Percentiles rank a stretch among this genome's conserved stretches.
These are phyloP conservation scores for Vireo altiloquus DNA, from an alignment of 2,113 vertebrate species.

Conservation along the genomic window DNA sequence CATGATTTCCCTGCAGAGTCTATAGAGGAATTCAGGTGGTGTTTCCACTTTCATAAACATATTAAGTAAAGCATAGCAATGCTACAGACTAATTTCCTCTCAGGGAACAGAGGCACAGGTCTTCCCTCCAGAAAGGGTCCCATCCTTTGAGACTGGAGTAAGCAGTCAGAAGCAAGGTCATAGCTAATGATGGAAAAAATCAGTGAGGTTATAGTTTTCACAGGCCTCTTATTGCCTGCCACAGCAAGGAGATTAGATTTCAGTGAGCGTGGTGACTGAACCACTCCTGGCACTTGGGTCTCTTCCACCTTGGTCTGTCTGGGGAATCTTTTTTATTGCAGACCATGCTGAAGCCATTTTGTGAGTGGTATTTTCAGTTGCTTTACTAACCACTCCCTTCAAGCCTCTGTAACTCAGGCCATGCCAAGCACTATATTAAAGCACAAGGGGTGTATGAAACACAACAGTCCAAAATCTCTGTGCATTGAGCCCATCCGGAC, in stretches of 20 bases:
- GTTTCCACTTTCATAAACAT: not conserved
- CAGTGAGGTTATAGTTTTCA: slow-evolving; percentile 15
- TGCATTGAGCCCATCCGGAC: not conserved
- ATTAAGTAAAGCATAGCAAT: not conserved
- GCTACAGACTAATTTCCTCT: not conserved
- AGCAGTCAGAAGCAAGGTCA: not conserved
- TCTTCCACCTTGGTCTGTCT: not conserved
- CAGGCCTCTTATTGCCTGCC: not conserved
- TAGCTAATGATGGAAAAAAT: slow-evolving; percentile 45
- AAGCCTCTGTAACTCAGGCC: not conserved
- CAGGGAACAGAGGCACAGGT: not conserved
- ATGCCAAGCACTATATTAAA: not conserved
- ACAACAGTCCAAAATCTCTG: not conserved
- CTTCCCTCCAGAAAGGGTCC: slow-evolving; percentile 7
- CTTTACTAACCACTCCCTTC: not conserved
- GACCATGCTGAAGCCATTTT: not conserved
- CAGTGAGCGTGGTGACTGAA: not conserved
- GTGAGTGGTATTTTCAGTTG: not conserved
- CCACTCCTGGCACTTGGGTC: not conserved
- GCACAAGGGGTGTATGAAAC: not conserved
- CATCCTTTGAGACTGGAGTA: not conserved
- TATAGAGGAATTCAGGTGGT: not conserved
- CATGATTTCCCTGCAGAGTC: slow-evolving; percentile 30
- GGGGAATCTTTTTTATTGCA: not conserved
- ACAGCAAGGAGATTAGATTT: slow-evolving; percentile 15